A percentile compares a stretch with the other conserved stretches of the same genome.
These are phyloP conservation scores for Diarsia rubi DNA, from an alignment of 2,888 invertebrate species.

Conservation along the genomic window DNA sequence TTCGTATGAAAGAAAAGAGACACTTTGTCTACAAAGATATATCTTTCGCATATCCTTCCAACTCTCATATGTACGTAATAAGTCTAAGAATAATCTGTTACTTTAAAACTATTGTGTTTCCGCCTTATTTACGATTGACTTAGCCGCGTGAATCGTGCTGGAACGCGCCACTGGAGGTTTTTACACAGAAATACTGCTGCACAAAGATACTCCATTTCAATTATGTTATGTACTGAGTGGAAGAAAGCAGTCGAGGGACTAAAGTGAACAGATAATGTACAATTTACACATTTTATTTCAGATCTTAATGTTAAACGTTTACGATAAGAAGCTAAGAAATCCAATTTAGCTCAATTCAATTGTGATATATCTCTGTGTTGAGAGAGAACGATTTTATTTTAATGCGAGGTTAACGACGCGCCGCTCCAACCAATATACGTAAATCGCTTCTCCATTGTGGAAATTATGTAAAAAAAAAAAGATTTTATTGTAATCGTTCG, in stretches of 20 bases:
- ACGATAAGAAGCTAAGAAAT: conserved; percentile 44
- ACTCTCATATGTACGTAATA: conserved; percentile 57
- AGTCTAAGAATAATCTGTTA: conserved; percentile 70
- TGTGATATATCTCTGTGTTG: conserved; percentile 50
- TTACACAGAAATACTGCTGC: conserved; percentile 65
- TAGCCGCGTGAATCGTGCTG: conserved; percentile 70
- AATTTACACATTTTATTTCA: conserved; percentile 51
- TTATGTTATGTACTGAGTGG: conserved; percentile 55
- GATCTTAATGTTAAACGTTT: conserved; percentile 43
- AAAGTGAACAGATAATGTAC: conserved; percentile 50
- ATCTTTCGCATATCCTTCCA: conserved; percentile 28
- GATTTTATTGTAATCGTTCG: conserved; percentile 42
- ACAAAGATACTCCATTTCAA: conserved; percentile 61
- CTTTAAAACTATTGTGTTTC: conserved; percentile 68
- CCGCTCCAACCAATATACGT: conserved; percentile 45
- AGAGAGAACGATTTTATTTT: conserved; percentile 49
- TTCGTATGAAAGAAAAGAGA: conserved; percentile 6
- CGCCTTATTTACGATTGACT: conserved; percentile 73
- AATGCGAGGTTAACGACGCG: conserved; percentile 50
- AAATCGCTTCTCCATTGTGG: conserved; percentile 42
- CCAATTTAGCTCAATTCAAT: conserved; percentile 58
- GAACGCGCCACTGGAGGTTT: conserved; percentile 68
- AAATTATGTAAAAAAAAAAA: conserved; percentile 53
- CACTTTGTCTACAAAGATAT: conserved; percentile 10
- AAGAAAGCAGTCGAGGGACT: conserved; percentile 25